Evolutionary conservation across 2,113 vertebrate species (phyloP), one percentile per base, ranked within the genome.

Genomic region (Ancistrus triradiatus): DNA sequence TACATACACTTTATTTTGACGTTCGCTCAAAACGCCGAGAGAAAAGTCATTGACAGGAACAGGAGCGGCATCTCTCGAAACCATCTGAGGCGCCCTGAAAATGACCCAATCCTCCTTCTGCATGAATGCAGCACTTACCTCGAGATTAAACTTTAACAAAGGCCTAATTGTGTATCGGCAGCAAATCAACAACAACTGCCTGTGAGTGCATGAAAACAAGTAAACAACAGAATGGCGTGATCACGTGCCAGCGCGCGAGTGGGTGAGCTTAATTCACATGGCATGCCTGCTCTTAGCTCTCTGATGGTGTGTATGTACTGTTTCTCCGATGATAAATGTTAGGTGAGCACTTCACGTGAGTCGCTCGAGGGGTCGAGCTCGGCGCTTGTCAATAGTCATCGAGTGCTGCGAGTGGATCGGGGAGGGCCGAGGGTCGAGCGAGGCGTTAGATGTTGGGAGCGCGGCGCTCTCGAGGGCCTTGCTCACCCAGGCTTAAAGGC

Each of bases 1-100:
- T 98, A 89, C 84, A 87, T 83, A 87, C 88, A 91, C 89, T 94
- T 95, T 88, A 94, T 92, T 95, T 92, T 90, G 90, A 90, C 90
- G 91, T 90, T 91, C 88, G 86, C 85, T 90, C 83, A 78, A 85
- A 85, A 77, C 73, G 57, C 50, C 6, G 14, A 66, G 57, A 40
- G 61, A 74, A 85, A 87, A 93, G 87, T 91, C 89, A 91, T 87
- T 86, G 92, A 90, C 89, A 81, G 86, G 79, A 81, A 75, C 63
- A 68, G 46, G 61, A 69, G 50, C 44, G 73, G 81, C 87, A 84
- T 89, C 93, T 88, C 79, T 88, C 79, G 77, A 78, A 86, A 84
- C 82, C 81, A 31, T 70, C 77, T 70, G 82, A 83, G 84, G 74
- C 76, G 83, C 77, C 82, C 69, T 80, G 76, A 62, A 25, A 78